A percentile compares a stretch with the other conserved stretches of the same genome.
Conservation (phyloP, 2,113 vertebrate species). For the Mastomys coucha region DNA sequence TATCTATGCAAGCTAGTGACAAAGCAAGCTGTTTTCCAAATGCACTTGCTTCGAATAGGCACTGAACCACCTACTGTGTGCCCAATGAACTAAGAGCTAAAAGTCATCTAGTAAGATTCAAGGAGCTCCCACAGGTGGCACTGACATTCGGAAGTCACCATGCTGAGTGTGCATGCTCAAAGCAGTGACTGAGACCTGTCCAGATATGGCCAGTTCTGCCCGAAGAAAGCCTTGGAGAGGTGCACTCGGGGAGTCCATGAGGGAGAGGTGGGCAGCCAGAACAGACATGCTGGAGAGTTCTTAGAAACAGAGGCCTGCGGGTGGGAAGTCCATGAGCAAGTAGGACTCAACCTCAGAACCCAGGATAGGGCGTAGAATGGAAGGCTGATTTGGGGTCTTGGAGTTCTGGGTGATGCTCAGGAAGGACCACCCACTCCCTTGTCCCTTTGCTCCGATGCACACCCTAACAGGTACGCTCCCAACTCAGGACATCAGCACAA, state of each 20-base stretch:
- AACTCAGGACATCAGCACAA: neutral
- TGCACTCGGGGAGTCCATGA: neutral
- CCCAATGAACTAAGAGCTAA: neutral
- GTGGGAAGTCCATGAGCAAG: neutral
- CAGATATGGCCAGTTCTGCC: neutral
- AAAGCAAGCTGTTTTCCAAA: constrained; percentile 6
- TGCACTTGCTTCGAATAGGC: neutral
- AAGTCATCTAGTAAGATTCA: neutral
- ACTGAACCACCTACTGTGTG: neutral
- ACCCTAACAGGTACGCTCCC: neutral
- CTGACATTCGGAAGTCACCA: neutral
- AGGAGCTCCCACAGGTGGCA: neutral
- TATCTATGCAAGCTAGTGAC: neutral
- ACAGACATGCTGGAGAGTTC: neutral
- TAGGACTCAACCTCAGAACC: neutral
- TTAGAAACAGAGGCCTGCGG: neutral
- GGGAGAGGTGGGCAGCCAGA: fast-evolving
- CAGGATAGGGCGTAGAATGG: fast-evolving
- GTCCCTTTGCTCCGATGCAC: neutral
- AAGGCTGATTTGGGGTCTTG: neutral
- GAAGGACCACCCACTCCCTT: neutral
- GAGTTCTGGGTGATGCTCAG: neutral
- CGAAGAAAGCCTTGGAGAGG: neutral
- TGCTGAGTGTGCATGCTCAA: neutral
- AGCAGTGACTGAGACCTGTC: neutral